phyloP scores from a whole-genome alignment of 2,113 vertebrate genomes.

The Microcebus tavaratra region DNA sequence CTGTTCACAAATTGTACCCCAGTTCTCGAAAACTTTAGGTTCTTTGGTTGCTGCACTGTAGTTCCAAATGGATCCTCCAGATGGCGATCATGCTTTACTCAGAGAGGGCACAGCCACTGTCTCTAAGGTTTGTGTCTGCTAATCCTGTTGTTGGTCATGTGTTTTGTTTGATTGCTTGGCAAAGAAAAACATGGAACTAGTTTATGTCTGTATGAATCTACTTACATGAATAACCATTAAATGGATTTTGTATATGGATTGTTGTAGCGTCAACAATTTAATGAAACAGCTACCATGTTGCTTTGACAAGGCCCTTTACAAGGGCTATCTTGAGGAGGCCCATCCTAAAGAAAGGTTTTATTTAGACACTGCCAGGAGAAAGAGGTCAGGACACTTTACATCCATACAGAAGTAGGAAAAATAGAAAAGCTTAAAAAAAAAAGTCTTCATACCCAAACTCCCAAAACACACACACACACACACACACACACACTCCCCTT shows the following conservation, averaged over 20 bases:
- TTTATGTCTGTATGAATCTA: constrained; percentile 63
- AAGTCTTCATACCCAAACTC: too few species aligned
- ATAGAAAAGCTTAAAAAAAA: not conserved
- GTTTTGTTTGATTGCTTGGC: constrained; percentile 49
- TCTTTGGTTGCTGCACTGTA: not conserved
- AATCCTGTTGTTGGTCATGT: not conserved
- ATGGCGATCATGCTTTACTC: constrained; percentile 18
- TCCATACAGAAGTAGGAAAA: not conserved
- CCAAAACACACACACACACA: too few species aligned
- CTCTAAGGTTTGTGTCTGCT: not conserved
- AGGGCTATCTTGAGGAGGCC: not conserved
- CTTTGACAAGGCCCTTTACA: not conserved
- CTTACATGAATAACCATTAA: constrained; percentile 61
- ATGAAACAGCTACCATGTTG: constrained; percentile 13
- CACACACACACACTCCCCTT: not conserved
- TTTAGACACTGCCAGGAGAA: not conserved
- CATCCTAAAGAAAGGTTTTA: not conserved
- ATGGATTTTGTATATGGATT: constrained; percentile 36
- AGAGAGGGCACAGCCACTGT: not conserved
- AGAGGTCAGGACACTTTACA: not conserved
- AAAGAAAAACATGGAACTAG: constrained; percentile 43
- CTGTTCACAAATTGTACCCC: not conserved
- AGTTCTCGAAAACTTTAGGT: not conserved
- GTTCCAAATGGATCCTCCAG: constrained; percentile 52
- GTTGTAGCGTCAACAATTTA: constrained; percentile 18